Evolutionary conservation across 1,140 invertebrate genomes (phyloP).

Genomic region (Yoshiicerus persimilis): DNA sequence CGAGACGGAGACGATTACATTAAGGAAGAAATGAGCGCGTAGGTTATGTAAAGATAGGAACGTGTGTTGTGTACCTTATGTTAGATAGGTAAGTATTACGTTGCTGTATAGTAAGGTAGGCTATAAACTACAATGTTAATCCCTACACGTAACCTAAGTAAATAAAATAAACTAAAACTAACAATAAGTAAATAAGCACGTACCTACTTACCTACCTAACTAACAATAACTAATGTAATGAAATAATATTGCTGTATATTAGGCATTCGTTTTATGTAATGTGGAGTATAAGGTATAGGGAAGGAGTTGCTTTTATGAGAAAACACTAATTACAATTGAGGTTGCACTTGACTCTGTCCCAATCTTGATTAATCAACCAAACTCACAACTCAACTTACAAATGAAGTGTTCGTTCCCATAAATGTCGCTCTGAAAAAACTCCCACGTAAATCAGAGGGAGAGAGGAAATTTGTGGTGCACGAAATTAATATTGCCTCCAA

Average conservation of each 20-base stretch:
- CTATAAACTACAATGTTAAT: background rate
- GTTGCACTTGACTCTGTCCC: slow-evolving; percentile 20
- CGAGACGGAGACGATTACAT: background rate
- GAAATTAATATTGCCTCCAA: slow-evolving; percentile 17
- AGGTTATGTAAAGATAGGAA: background rate
- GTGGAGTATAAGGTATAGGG: background rate
- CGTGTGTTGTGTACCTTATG: background rate
- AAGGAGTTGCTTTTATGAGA: background rate
- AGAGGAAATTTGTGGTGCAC: slow-evolving; percentile 21
- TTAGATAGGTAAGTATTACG: background rate
- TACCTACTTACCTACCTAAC: background rate
- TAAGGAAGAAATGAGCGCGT: background rate
- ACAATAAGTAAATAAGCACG: background rate
- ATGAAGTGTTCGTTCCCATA: slow-evolving; percentile 22
- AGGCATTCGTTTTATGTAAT: background rate
- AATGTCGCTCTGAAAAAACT: slow-evolving; percentile 17
- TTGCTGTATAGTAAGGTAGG: background rate
- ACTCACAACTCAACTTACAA: slow-evolving; percentile 19
- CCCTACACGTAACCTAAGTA: background rate
- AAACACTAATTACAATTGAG: slow-evolving; percentile 23
- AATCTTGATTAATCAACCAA: slow-evolving; percentile 20
- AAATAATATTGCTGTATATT: slow-evolving; percentile 8
- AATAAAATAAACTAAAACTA: background rate
- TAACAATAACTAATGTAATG: slow-evolving; percentile 6
- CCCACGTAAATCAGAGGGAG: background rate